A percentile compares a stretch with the other conserved stretches of the same genome.
Conservation (phyloP, 2,888 invertebrate species). For the Rhagonycha lutea region DNA sequence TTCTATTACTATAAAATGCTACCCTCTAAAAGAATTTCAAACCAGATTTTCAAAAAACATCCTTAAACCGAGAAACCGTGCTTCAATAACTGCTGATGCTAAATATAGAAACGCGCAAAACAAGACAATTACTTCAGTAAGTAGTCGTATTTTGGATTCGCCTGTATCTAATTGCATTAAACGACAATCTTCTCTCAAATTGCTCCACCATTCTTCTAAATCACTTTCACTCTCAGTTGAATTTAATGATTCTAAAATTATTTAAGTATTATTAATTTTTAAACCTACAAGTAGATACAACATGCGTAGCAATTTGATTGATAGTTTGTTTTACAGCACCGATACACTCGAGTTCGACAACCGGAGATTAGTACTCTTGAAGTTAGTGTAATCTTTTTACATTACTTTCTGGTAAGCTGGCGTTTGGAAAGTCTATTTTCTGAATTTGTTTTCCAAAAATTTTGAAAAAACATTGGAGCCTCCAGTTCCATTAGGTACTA, state of each 20-base stretch:
- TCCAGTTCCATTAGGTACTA: too few relatives aligned
- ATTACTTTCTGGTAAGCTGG: too few relatives aligned
- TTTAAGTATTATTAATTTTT: not conserved
- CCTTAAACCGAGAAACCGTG: constrained; percentile 86
- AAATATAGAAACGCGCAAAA: constrained; percentile 85
- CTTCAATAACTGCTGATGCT: constrained; percentile 82
- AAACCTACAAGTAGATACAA: not conserved
- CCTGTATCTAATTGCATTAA: constrained; percentile 66
- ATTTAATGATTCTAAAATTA: constrained; percentile 3
- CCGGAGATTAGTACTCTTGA: too few relatives aligned
- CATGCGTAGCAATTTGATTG: not conserved
- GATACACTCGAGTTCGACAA: too few relatives aligned
- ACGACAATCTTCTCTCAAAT: constrained; percentile 71
- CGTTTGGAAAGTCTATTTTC: too few relatives aligned
- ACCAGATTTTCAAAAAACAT: constrained; percentile 97
- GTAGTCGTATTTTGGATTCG: constrained; percentile 70
- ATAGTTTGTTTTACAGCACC: too few relatives aligned
- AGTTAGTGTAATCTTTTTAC: too few relatives aligned
- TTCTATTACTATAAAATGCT: not conserved
- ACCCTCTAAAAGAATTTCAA: constrained; percentile 44
- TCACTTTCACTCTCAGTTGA: constrained; percentile 54
- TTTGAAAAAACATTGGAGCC: too few relatives aligned
- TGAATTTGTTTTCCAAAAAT: too few relatives aligned
- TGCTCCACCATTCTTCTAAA: constrained; percentile 73
- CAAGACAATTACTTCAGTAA: constrained; percentile 78